Base-by-base conservation (phyloP, 2,113 vertebrate genomes). In the Marmota monax region DNA sequence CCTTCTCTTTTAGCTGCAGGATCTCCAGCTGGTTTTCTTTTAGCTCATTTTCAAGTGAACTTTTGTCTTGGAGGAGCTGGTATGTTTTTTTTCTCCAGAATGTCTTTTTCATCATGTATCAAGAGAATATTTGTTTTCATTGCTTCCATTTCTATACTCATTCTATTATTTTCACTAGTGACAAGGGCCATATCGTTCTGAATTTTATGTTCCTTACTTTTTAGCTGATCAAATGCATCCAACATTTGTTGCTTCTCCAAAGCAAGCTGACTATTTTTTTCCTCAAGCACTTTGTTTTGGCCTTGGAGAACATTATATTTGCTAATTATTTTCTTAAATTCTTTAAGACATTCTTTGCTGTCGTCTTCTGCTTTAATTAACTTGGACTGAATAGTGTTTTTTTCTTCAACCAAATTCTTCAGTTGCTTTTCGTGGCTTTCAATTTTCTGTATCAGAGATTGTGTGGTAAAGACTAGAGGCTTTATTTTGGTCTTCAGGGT, bases 241-340 rank as follows among this genome's bases (percentile, higher is more conserved):
- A 69, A 70, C 48, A 98, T 96, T 72, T 92, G 94, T 80, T 98
- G 94, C 42, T 98, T 99, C 92, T 99, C 97, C 51, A 91, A 79
- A 83, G 74, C 95, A 48, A 98, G 95, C 22, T 97, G 98, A 48
- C 85, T 97, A 0, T 93, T 97, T 84, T 98, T 96, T 90, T 98
- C 94, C 34, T 98, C 98, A 27, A 98, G 96, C 56, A 39, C 92
- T 93, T 97, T 97, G 39, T 97, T 98, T 88, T 97, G 97, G 42
- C 76, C 92, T 96, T 98, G 97, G 84, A 98, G 96, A 78, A 97
- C 97, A 32, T 98, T 95, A 23, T 96, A 98, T 45, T 97, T 98
- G n/a, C 94, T 94, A 25, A 98, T 73, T 32, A 98, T 48, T 61
- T 84, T 98, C 82, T 98, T 98, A 25, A 98, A 53, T 94, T 99